phyloP scores from a whole-genome alignment of 2,888 invertebrate genomes.

The Drosophila suboccidentalis region DNA sequence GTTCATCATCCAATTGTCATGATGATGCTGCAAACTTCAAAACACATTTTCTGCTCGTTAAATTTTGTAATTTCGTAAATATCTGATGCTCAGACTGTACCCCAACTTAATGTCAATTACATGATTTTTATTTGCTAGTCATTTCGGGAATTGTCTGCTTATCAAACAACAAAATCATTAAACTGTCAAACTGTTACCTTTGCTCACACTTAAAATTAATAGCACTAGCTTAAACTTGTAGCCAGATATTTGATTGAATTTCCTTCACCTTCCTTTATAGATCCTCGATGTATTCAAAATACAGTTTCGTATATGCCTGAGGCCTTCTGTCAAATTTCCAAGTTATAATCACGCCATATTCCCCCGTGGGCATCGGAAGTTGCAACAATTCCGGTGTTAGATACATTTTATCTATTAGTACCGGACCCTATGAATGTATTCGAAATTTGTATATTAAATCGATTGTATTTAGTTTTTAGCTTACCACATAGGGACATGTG shows the following conservation, averaged over 20 bases:
- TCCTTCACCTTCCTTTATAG: background rate
- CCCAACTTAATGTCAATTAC: background rate
- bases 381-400: background rate
- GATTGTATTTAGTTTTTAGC: background rate
- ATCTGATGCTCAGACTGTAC: slow-evolving; percentile 39
- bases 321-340: slow-evolving; percentile 1
- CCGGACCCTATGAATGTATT: slow-evolving; percentile 8
- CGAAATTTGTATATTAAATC: background rate
- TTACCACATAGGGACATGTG: slow-evolving; percentile 31
- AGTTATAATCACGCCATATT: slow-evolving; percentile 2
- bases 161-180: slow-evolving; percentile 10
- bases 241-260: background rate
- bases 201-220: background rate
- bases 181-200: slow-evolving; percentile 3
- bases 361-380: slow-evolving; percentile 18
- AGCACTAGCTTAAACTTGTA: background rate
- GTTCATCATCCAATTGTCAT: slow-evolving; percentile 38
- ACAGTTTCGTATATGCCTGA: slow-evolving; percentile 6
- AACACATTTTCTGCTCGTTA: slow-evolving; percentile 77
- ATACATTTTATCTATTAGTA: slow-evolving; percentile 1
- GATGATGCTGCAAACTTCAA: slow-evolving; percentile 69
- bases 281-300: slow-evolving; percentile 15
- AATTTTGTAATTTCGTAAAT: slow-evolving; percentile 50
- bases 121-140: slow-evolving; percentile 39
- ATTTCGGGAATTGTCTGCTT: slow-evolving; percentile 43